Evolutionary conservation across 2,797 vertebrate species (phyloP).

Genomic region (Rhadinocentrus ornatus): DNA sequence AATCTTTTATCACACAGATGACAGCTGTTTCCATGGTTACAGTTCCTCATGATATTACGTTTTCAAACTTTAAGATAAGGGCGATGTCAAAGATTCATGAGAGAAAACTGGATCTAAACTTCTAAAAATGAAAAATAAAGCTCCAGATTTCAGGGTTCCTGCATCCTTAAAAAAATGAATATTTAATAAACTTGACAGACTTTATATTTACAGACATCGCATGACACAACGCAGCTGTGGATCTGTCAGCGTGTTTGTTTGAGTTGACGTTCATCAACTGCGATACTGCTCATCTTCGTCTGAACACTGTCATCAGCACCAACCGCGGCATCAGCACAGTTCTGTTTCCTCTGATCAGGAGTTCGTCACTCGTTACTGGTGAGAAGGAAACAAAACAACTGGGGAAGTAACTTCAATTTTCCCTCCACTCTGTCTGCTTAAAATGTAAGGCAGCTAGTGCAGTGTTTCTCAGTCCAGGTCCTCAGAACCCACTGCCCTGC

Average conservation of each 20-base stretch:
- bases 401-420: not conserved
- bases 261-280: not conserved
- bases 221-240: slow-evolving; percentile 3
- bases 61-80: too few relatives aligned
- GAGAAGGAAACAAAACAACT: not conserved
- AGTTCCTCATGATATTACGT: too few relatives aligned
- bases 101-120: not conserved
- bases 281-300: not conserved
- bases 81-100: not conserved
- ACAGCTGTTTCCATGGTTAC: too few relatives aligned
- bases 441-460: not conserved
- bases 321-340: too few relatives aligned
- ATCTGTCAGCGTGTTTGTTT: slow-evolving; percentile 15
- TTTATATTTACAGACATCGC: not conserved
- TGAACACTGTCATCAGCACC: not conserved
- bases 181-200: not conserved
- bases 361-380: not conserved
- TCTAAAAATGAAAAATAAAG: not conserved
- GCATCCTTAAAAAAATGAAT: not conserved
- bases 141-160: not conserved
- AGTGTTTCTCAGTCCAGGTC: too few relatives aligned
- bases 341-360: not conserved
- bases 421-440: too few relatives aligned
- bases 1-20: too few relatives aligned
- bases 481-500: too few relatives aligned